Evolutionary conservation across 2,113 vertebrate genomes (phyloP), one percentile per base, ranked within the genome.

Genomic region (Lamprologus sp.): DNA sequence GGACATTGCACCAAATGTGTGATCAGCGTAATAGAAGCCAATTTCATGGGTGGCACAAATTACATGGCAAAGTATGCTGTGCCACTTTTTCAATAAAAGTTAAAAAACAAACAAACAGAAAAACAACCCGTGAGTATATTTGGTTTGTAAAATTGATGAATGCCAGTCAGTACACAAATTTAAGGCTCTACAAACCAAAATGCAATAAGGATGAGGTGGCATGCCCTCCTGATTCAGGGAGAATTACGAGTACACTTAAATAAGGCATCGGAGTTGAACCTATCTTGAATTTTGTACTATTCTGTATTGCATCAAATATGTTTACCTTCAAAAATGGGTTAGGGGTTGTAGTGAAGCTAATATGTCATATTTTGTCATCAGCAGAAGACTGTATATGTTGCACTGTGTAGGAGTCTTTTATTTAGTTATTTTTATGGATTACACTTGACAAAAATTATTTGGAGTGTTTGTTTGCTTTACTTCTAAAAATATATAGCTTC

Each of bases 21-120:
- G 92, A 89, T 89, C 31, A 51, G 87, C 85, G 81, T 26, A 81
- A 35, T 79, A 89, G 79, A 83, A 63, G 92, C 81, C 87, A 84
- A 83, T 90, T 90, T 89, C 84, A 86, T 84, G 86, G 82, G 47
- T 79, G 60, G 56, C 37, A 31, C 11, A 11, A 75, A 89, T 51
- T 47, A 33, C 77, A 82, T 47, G 83, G 65, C 40, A 84, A 85
- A 82, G 35, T 56, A 23, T 89, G 82, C 81, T 53, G 81, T 49
- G 56, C 47, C 42, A 83, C 84, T 90, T 89, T 82, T 84, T 87
- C 81, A 92, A 84, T 63, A 77, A 49, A 79, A 28, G 31, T 49
- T 77, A 19, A 31, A 31, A 49, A 28, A 47, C 19, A 45, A 73
- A 73, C 8, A 42, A 37, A 49, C 12, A 56, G 26, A 10, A 33